Evolutionary conservation across 1,140 invertebrate genomes (phyloP).

Genomic region (Drusus annulatus): DNA sequence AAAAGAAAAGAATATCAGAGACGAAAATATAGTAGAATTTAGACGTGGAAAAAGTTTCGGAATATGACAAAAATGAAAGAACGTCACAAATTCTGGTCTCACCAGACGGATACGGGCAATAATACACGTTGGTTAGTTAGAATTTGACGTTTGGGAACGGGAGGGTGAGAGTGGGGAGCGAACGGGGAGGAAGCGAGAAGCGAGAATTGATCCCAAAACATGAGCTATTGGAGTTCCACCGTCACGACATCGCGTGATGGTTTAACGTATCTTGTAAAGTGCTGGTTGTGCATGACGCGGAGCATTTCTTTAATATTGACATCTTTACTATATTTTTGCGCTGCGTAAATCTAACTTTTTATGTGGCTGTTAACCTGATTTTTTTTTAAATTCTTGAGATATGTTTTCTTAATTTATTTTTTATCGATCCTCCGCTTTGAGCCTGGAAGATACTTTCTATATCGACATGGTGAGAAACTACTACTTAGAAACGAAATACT

Average conservation of each 20-base stretch:
- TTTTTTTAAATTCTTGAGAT: too few relatives aligned
- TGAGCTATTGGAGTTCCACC: slow-evolving; percentile 23
- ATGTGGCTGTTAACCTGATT: background rate
- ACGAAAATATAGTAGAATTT: slow-evolving; percentile 17
- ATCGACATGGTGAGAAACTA: too few relatives aligned
- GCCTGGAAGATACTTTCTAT: too few relatives aligned
- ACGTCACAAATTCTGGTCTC: slow-evolving; percentile 32
- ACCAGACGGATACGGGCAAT: slow-evolving; percentile 5
- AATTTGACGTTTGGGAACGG: background rate
- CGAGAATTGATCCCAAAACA: slow-evolving; percentile 21
- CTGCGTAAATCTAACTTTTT: slow-evolving; percentile 2
- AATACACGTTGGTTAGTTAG: slow-evolving; percentile 20
- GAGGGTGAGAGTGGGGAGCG: too few relatives aligned
- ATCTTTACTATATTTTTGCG: slow-evolving; percentile 1
- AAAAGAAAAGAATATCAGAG: background rate
- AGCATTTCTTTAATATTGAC: slow-evolving; percentile 17
- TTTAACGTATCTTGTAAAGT: slow-evolving; percentile 25
- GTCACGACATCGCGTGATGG: slow-evolving; percentile 47
- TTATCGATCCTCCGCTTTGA: too few relatives aligned
- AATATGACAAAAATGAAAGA: slow-evolving; percentile 32
- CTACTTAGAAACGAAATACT: too few relatives aligned
- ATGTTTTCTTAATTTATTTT: too few relatives aligned
- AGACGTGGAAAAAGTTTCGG: slow-evolving; percentile 32
- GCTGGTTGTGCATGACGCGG: background rate
- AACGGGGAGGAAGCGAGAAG: background rate